Conservation (phyloP, 30 jellyfish, hydroid and myxozoan species). For the Cassiopea andromeda region DNA sequence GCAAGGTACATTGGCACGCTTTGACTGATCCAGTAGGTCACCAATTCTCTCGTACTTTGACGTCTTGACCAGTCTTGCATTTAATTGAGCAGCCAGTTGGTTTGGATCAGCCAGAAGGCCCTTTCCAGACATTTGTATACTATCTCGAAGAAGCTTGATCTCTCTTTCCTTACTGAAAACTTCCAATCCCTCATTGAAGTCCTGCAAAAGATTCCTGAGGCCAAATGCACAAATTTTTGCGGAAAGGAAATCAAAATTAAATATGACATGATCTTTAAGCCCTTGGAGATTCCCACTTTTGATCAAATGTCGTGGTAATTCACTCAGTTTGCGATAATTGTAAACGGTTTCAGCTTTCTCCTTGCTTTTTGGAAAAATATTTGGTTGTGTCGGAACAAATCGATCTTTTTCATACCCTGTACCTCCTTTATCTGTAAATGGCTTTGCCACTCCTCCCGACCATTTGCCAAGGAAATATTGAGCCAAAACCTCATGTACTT, state of each 20-base stretch:
- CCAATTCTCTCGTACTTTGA: slow-evolving; percentile 17
- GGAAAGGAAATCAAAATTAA: slow-evolving; percentile 75
- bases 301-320: slow-evolving; percentile 85
- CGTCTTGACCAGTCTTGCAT: slow-evolving; percentile 63
- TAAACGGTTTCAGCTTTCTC: slow-evolving; percentile 42
- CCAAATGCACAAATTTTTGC: slow-evolving; percentile 76
- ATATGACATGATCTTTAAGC: slow-evolving; percentile 62
- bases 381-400: slow-evolving; percentile 85
- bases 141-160: slow-evolving; percentile 66
- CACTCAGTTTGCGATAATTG: slow-evolving; percentile 81
- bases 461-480: slow-evolving; percentile 87
- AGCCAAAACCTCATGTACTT: slow-evolving; percentile 61
- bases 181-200: slow-evolving; percentile 66
- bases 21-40: slow-evolving; percentile 61
- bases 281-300: slow-evolving; percentile 34
- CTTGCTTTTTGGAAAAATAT: slow-evolving; percentile 48
- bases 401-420: slow-evolving; percentile 71
- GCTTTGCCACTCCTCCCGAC: slow-evolving; percentile 73
- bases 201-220: slow-evolving; percentile 64
- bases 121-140: slow-evolving; percentile 68
- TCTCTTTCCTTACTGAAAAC: slow-evolving; percentile 61
- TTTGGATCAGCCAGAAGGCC: slow-evolving; percentile 60
- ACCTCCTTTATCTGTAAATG: slow-evolving; percentile 71
- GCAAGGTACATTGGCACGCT: slow-evolving; percentile 69
- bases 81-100: slow-evolving; percentile 84